Conservation (phyloP, 2,797 vertebrate species). For the Chelonia mydas region DNA sequence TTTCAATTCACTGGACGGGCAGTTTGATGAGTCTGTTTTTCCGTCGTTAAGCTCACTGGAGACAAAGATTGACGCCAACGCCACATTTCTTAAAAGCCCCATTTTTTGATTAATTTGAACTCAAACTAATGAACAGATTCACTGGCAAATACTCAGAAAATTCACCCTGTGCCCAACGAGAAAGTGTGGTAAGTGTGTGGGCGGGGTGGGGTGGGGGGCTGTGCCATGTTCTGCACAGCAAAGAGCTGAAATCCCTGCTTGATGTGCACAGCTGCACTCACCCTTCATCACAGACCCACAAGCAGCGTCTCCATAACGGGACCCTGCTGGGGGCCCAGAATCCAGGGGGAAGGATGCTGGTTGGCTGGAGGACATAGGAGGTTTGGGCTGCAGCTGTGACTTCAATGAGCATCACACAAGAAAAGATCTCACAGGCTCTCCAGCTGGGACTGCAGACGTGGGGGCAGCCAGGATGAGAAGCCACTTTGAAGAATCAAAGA, state of each 20-base stretch:
- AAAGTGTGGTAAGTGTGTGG: no score
- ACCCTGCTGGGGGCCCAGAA: background rate
- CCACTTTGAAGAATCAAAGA: background rate
- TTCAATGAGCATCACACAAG: background rate
- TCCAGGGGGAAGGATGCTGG: background rate
- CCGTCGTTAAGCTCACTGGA: background rate
- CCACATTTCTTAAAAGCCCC: background rate
- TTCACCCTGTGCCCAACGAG: background rate
- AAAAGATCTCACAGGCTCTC: background rate
- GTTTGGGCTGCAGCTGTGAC: background rate
- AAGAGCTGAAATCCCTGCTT: background rate
- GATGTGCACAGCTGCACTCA: background rate
- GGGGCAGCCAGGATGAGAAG: background rate
- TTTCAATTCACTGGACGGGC: background rate
- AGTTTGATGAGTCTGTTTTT: background rate
- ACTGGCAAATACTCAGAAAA: background rate
- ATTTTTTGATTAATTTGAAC: background rate
- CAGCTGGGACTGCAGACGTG: background rate
- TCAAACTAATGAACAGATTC: background rate
- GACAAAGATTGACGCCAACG: background rate
- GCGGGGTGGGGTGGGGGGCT: accelerated
- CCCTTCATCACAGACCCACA: background rate
- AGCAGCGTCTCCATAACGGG: background rate
- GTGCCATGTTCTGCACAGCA: background rate
- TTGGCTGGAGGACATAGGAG: background rate